Evolutionary conservation across 1,140 invertebrate species (phyloP).

Genomic region (Leguminivora glycinivorella): DNA sequence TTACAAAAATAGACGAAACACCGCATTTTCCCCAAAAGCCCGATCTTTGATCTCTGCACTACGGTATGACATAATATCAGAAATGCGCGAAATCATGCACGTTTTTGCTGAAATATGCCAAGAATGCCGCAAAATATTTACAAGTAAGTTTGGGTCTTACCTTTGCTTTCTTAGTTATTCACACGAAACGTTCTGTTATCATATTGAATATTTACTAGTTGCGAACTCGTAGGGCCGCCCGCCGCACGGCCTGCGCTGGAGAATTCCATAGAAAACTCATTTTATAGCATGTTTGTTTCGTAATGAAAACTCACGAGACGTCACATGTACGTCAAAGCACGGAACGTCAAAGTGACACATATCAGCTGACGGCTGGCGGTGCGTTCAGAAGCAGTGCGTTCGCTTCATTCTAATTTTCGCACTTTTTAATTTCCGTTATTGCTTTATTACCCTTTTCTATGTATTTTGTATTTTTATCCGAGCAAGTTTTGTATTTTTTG

Average conservation of each 20-base stretch:
- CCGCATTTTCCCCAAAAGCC: background rate
- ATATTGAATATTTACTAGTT: slow-evolving; percentile 21
- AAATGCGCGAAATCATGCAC: background rate
- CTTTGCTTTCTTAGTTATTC: background rate
- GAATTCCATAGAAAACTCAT: slow-evolving; percentile 28
- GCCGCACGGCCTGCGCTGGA: slow-evolving; percentile 17
- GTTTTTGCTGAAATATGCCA: background rate
- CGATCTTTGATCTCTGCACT: slow-evolving; percentile 21
- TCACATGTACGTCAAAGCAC: slow-evolving; percentile 6
- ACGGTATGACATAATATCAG: slow-evolving; percentile 22
- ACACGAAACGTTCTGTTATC: slow-evolving; percentile 7
- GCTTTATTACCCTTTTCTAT: too few species aligned
- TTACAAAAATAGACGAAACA: background rate
- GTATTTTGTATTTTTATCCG: too few species aligned
- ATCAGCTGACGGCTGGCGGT: slow-evolving; percentile 11
- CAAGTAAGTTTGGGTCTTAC: background rate
- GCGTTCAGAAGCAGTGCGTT: too few species aligned
- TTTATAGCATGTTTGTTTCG: slow-evolving; percentile 26
- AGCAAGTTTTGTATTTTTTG: too few species aligned
- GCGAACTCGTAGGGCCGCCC: background rate
- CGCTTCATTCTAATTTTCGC: background rate
- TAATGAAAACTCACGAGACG: slow-evolving; percentile 19
- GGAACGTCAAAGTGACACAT: slow-evolving; percentile 13
- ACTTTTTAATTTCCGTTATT: too few species aligned
- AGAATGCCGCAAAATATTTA: slow-evolving; percentile 6